Evolutionary conservation across 1,140 invertebrate genomes (phyloP).

Genomic region (Euwallacea fornicatus): DNA sequence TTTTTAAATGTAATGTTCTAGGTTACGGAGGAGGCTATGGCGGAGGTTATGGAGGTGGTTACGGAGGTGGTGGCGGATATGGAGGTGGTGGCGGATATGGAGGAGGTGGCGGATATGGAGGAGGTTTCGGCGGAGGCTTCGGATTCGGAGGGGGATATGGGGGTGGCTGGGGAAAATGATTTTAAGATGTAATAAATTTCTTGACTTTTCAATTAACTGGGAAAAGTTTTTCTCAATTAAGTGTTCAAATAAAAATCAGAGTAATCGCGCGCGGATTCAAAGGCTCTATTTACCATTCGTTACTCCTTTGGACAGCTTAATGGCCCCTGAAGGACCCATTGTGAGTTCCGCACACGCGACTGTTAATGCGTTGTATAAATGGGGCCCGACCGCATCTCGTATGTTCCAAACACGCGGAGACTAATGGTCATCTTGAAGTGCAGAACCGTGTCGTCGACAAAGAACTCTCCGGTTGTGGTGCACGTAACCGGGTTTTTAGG

Average conservation of each 20-base stretch:
- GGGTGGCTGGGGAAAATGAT: constrained; percentile 12
- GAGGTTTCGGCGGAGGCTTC: constrained; percentile 9
- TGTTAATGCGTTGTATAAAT: constrained; percentile 36
- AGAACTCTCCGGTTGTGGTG: constrained; percentile 18
- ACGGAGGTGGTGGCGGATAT: constrained; percentile 3
- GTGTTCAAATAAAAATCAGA: constrained; percentile 7
- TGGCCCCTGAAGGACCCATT: constrained; percentile 26
- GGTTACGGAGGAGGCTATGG: constrained; percentile 10
- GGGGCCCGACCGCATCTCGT: constrained; percentile 30
- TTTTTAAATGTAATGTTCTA: neutral
- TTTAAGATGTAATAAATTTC: neutral
- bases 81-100: constrained; percentile 9
- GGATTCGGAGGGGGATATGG: constrained; percentile 8
- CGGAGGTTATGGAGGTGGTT: constrained; percentile 13
- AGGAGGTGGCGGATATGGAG: constrained; percentile 8
- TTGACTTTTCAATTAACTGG: neutral
- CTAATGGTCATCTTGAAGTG: constrained; percentile 33
- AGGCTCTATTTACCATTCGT: constrained; percentile 31
- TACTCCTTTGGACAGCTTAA: constrained; percentile 31
- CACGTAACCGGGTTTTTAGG: constrained; percentile 4
- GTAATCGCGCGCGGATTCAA: constrained; percentile 18
- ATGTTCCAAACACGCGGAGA: constrained; percentile 25
- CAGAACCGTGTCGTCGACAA: constrained; percentile 30
- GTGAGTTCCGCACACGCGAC: constrained; percentile 31
- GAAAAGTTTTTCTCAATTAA: neutral